Percentiles rank a stretch among this genome's conserved stretches.
phyloP scores from a whole-genome alignment of 2,113 vertebrate genomes.

The Dicrurus megarhynchus region DNA sequence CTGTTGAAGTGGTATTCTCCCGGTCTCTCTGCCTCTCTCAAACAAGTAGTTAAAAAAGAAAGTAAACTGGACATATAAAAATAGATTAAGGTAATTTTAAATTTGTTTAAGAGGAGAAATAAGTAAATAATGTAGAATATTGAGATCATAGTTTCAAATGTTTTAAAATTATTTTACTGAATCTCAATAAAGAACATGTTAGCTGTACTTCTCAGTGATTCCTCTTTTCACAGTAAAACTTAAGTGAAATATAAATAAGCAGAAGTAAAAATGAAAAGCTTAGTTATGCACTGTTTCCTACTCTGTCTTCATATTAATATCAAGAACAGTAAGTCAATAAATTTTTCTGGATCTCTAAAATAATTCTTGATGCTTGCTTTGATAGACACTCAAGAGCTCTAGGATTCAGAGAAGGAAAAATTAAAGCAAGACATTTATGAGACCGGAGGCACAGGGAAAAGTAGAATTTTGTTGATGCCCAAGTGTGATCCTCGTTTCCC shows the following conservation, averaged over 20 bases:
- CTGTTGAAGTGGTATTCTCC: neutral
- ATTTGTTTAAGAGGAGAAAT: neutral
- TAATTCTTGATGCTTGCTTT: neutral
- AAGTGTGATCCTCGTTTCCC: neutral
- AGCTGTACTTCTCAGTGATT: neutral
- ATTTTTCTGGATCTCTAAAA: neutral
- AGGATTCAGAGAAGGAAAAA: neutral
- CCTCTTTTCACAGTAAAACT: neutral
- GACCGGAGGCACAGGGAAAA: neutral
- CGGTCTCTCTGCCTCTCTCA: neutral
- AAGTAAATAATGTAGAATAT: neutral
- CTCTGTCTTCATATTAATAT: neutral
- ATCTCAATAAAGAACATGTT: neutral
- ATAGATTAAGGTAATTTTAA: neutral
- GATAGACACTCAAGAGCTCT: neutral
- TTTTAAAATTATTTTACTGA: neutral
- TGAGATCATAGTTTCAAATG: neutral
- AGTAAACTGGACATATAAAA: neutral
- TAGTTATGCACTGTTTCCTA: neutral
- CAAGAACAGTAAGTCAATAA: neutral
- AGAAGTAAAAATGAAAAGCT: neutral
- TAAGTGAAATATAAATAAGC: neutral
- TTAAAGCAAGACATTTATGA: neutral
- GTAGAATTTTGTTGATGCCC: neutral
- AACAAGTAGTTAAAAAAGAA: neutral